Evolutionary conservation across 2,888 invertebrate species (phyloP).

Genomic region (Monochamus alternatus): DNA sequence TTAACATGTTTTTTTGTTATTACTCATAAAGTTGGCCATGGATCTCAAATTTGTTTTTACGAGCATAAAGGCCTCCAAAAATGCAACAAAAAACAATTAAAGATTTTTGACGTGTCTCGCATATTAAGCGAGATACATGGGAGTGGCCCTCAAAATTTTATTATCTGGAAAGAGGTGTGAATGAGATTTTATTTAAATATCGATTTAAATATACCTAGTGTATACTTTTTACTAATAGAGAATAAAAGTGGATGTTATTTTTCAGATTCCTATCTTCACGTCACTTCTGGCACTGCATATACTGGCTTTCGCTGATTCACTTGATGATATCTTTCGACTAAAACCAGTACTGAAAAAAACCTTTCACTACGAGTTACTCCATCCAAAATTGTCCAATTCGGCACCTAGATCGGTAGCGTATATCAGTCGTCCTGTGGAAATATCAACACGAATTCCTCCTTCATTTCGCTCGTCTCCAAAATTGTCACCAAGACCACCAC

Average conservation of each 20-base stretch:
- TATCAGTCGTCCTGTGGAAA: not conserved
- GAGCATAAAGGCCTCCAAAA: too few species aligned
- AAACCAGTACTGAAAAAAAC: conserved; percentile 8
- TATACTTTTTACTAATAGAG: too few species aligned
- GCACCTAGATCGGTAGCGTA: not conserved
- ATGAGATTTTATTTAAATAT: too few species aligned
- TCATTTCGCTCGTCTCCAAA: not conserved
- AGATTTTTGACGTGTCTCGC: too few species aligned
- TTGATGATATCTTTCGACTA: not conserved
- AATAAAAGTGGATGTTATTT: not conserved
- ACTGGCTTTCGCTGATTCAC: conserved; percentile 2
- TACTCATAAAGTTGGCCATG: too few species aligned
- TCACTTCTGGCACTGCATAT: conserved; percentile 5
- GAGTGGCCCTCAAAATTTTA: too few species aligned
- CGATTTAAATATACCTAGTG: too few species aligned
- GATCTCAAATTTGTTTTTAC: too few species aligned
- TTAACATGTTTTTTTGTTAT: too few species aligned
- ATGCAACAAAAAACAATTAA: too few species aligned
- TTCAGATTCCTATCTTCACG: conserved; percentile 14
- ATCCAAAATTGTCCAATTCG: not conserved
- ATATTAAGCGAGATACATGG: too few species aligned
- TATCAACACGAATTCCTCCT: not conserved
- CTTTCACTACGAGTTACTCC: conserved; percentile 4
- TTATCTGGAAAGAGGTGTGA: too few species aligned
- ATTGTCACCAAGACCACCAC: not conserved